Conservation (phyloP, 2,113 vertebrate species). For the Verasper variegatus region DNA sequence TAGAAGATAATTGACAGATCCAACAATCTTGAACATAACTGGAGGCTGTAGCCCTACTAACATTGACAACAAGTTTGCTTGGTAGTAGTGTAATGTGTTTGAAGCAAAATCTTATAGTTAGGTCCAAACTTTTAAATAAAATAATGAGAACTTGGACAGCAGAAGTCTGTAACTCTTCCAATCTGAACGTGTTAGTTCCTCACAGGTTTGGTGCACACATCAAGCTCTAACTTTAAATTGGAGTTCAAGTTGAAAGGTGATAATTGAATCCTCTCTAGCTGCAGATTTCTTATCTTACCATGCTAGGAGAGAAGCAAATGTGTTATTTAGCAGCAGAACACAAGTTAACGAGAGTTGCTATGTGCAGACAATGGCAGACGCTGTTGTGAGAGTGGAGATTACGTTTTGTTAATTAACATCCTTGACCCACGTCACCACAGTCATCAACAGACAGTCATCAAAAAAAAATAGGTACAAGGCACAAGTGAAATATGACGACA, state of each 20-base stretch:
- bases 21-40: background rate
- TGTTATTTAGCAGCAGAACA: constrained; percentile 17
- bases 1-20: background rate
- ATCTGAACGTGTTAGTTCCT: constrained; percentile 11
- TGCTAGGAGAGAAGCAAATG: constrained; percentile 10
- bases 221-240: constrained; percentile 41
- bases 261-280: constrained; percentile 17
- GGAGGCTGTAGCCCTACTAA: background rate
- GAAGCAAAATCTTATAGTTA: background rate
- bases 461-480: too few relatives aligned
- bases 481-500: too few relatives aligned
- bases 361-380: too few relatives aligned
- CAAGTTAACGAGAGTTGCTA: background rate
- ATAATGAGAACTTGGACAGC: background rate
- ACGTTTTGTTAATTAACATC: too few relatives aligned
- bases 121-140: constrained; percentile 1
- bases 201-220: constrained; percentile 48
- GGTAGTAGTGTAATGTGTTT: too few relatives aligned
- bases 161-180: constrained; percentile 5
- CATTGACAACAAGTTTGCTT: background rate
- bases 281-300: constrained; percentile 29
- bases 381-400: too few relatives aligned
- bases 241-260: constrained; percentile 31
- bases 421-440: too few relatives aligned
- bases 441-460: too few relatives aligned